Percentiles rank a stretch among this genome's conserved stretches.
Evolutionary conservation across 2,797 vertebrate species (phyloP).

Genomic region (Anas bernieri): DNA sequence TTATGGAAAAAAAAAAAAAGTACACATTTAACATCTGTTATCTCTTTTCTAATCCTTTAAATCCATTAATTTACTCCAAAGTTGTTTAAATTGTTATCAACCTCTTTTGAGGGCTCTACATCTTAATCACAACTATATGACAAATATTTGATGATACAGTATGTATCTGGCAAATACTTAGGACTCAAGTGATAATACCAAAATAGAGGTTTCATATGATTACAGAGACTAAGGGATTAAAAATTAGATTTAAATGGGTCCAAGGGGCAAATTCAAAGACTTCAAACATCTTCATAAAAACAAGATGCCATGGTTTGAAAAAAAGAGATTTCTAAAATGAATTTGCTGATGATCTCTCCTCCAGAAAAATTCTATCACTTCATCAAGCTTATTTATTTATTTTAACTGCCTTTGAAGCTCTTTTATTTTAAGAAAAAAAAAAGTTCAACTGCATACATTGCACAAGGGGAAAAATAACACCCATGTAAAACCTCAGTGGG

Average conservation of each 20-base stretch:
- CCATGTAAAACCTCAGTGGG: conserved; percentile 19
- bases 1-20: neutral
- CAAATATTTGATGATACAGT: conserved; percentile 68
- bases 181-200: conserved; percentile 62
- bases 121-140: conserved; percentile 60
- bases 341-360: conserved; percentile 61
- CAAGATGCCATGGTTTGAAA: conserved; percentile 40
- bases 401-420: conserved; percentile 73
- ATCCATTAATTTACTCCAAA: conserved; percentile 58
- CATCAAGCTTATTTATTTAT: conserved; percentile 71
- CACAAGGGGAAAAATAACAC: conserved; percentile 55
- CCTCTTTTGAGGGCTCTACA: conserved; percentile 60
- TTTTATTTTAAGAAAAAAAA: conserved; percentile 38
- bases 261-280: conserved; percentile 71
- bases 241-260: conserved; percentile 73
- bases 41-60: conserved; percentile 69
- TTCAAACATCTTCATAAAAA: conserved; percentile 68
- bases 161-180: conserved; percentile 59
- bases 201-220: conserved; percentile 69
- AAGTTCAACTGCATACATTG: conserved; percentile 49
- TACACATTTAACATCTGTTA: conserved; percentile 63
- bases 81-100: conserved; percentile 63
- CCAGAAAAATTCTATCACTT: conserved; percentile 68
- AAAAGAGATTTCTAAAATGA: conserved; percentile 44
- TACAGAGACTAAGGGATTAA: conserved; percentile 68